A percentile compares a stretch with the other conserved stretches of the same genome.
Conservation (phyloP, 2,797 vertebrate species). For the Miichthys miiuy region DNA sequence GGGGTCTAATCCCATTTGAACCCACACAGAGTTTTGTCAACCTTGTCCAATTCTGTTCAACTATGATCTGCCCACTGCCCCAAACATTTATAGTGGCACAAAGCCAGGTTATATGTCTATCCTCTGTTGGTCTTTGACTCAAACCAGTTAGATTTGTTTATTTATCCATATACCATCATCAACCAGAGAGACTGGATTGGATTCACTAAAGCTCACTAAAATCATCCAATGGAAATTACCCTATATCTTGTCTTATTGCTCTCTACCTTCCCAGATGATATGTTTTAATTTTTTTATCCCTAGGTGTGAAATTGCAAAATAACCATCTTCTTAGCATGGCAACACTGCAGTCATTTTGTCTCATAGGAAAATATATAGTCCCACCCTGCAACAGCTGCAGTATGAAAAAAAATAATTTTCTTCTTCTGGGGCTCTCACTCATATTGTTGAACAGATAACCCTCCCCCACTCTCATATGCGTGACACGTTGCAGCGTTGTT, state of each 20-base stretch:
- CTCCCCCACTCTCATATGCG: conserved; percentile 60
- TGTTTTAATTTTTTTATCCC: conserved; percentile 52
- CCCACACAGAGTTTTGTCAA: conserved; percentile 70
- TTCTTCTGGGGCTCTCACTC: conserved; percentile 48
- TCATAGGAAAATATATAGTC: conserved; percentile 31
- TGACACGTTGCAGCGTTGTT: conserved; percentile 76
- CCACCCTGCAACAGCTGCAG: conserved; percentile 59
- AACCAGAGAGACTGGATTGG: conserved; percentile 29
- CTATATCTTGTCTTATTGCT: conserved; percentile 27
- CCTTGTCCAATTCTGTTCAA: conserved; percentile 70
- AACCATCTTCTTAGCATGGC: conserved; percentile 24
- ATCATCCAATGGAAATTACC: conserved; percentile 13
- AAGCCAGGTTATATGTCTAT: conserved; percentile 46
- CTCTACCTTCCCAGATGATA: conserved; percentile 24
- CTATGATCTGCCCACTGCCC: conserved; percentile 63
- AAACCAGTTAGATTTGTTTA: conserved; percentile 44
- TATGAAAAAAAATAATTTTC: conserved; percentile 25
- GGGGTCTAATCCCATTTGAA: conserved; percentile 78
- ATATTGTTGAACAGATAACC: conserved; percentile 48
- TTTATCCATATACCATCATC: conserved; percentile 31
- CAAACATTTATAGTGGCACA: conserved; percentile 62
- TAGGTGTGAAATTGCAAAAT: conserved; percentile 61
- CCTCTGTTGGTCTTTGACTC: conserved; percentile 43
- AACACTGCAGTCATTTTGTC: conserved; percentile 41
- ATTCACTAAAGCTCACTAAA: conserved; percentile 39